Percentiles rank a stretch among this genome's conserved stretches.
Conservation (phyloP, 2,113 vertebrate species). For the Nothocercus julius region DNA sequence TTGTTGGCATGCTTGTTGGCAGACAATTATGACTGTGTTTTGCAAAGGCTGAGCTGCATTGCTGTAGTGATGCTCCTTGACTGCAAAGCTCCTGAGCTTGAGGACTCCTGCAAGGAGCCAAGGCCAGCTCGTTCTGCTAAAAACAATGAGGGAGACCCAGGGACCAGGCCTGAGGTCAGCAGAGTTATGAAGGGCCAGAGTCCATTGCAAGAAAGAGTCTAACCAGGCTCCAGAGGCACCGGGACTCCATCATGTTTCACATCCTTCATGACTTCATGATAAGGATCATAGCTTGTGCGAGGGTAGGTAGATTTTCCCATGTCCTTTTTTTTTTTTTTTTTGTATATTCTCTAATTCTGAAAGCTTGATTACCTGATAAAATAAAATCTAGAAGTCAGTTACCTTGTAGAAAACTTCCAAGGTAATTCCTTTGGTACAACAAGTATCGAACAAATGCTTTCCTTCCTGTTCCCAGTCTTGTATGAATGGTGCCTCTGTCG, state of each 20-base stretch:
- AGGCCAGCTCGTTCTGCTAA: too few relatives aligned
- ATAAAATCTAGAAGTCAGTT: not conserved
- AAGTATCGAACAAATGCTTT: not conserved
- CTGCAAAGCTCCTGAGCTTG: not conserved
- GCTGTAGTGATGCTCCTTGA: fast-evolving
- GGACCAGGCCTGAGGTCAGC: not conserved
- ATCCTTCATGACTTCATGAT: not conserved
- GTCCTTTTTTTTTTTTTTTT: too few relatives aligned
- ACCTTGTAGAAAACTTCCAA: not conserved
- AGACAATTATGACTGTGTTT: not conserved
- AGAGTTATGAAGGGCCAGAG: not conserved
- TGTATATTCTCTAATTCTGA: not conserved
- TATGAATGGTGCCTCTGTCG: too few relatives aligned
- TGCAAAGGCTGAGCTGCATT: fast-evolving
- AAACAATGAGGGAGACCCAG: not conserved
- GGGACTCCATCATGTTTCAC: not conserved
- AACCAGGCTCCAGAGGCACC: not conserved
- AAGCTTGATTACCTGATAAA: not conserved
- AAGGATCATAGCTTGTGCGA: not conserved
- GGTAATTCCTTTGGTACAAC: too few relatives aligned
- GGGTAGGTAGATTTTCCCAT: not conserved
- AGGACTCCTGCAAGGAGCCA: too few relatives aligned
- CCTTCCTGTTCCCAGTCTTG: not conserved
- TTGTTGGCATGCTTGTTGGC: fast-evolving
- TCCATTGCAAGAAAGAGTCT: not conserved